Percentiles rank a stretch among this genome's conserved stretches.
phyloP scores from a whole-genome alignment of 2,113 vertebrate species.

The Rhipidura dahli region DNA sequence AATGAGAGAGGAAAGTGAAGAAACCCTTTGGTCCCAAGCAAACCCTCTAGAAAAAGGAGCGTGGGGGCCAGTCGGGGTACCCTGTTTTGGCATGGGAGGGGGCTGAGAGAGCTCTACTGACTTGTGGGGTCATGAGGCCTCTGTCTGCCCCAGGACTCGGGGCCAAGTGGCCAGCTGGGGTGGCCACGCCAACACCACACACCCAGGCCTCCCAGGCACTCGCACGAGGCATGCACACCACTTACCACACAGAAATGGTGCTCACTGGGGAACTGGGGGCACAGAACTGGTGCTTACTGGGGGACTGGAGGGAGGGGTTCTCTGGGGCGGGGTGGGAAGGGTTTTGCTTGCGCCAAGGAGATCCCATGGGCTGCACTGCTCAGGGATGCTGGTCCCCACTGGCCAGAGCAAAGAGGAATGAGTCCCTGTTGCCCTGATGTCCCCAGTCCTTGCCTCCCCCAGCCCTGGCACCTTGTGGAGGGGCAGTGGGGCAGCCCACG shows the following conservation, averaged over 20 bases:
- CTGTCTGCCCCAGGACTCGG: not conserved
- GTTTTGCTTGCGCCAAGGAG: not conserved
- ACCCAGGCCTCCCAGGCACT: not conserved
- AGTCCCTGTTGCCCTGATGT: not conserved
- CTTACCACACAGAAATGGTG: not conserved
- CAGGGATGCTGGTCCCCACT: not conserved
- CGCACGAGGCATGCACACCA: not conserved
- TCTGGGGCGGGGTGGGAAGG: not conserved
- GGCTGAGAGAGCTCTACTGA: not conserved
- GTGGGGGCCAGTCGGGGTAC: not conserved
- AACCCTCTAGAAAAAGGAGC: conserved; percentile 17
- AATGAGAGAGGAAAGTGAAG: conserved; percentile 20
- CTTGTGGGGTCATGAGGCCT: not conserved
- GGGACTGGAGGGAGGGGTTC: not conserved
- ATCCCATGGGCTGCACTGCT: not conserved
- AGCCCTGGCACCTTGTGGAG: not conserved
- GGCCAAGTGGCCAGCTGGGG: not conserved
- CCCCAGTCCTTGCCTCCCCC: not conserved
- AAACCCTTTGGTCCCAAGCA: conserved; percentile 70
- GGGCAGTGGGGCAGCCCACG: not conserved
- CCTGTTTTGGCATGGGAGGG: not conserved
- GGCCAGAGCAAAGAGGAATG: not conserved
- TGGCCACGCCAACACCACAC: not conserved
- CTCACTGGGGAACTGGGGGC: not conserved
- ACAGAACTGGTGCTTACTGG: not conserved